These are phyloP conservation scores for Setophaga kirtlandii DNA, from an alignment of 2,113 vertebrate genomes.

Conservation along the genomic window DNA sequence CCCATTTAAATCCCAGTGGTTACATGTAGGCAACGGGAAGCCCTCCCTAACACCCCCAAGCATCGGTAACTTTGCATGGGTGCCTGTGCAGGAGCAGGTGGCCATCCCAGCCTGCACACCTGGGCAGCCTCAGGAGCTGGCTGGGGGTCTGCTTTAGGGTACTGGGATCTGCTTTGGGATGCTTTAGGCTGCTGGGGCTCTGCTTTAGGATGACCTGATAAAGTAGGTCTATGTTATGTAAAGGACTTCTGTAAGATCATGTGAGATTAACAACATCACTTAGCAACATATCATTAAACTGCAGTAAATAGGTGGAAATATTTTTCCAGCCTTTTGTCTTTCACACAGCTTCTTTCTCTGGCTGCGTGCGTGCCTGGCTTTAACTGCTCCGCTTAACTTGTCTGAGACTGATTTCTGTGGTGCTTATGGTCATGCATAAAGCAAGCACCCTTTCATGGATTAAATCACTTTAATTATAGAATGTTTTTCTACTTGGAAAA, in stretches of 20 bases:
- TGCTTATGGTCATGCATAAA: background rate
- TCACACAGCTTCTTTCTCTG: background rate
- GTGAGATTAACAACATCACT: background rate
- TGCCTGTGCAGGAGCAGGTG: background rate
- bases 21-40: background rate
- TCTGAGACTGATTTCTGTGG: background rate
- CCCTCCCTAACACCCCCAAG: background rate
- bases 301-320: background rate
- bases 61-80: rapidly evolving
- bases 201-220: background rate
- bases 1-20: background rate
- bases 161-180: background rate
- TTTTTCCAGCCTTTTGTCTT: background rate
- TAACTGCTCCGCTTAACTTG: background rate
- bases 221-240: background rate
- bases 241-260: background rate
- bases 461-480: background rate
- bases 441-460: background rate
- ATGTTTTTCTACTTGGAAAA: background rate
- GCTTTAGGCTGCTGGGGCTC: background rate
- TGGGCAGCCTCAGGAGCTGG: background rate
- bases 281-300: background rate
- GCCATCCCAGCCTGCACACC: background rate
- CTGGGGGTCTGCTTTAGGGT: background rate
- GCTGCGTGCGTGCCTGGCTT: rapidly evolving